phyloP scores from a whole-genome alignment of 1,140 invertebrate species.

The Hormaphis cornu region DNA sequence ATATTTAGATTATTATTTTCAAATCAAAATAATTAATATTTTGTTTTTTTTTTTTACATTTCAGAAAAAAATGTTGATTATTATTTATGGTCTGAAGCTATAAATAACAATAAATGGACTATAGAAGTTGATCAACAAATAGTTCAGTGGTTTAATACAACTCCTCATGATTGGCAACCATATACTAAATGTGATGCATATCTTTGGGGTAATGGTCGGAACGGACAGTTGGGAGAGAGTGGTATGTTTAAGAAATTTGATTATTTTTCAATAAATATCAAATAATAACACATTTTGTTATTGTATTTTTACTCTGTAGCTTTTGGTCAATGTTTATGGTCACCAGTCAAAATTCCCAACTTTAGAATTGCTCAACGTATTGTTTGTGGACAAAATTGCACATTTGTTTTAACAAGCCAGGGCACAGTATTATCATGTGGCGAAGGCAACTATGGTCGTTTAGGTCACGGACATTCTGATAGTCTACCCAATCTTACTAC shows the following conservation, averaged over 20 bases:
- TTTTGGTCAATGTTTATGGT: constrained; percentile 21
- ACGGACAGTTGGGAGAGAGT: constrained; percentile 55
- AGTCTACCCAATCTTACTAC: constrained; percentile 51
- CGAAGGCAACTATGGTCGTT: constrained; percentile 51
- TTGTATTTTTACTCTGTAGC: neutral
- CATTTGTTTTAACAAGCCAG: constrained; percentile 51
- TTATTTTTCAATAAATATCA: neutral
- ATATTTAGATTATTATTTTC: neutral
- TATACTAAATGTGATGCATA: constrained; percentile 55
- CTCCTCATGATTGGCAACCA: constrained; percentile 58
- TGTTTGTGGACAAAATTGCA: constrained; percentile 56
- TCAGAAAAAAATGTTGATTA: constrained; percentile 2
- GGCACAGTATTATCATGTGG: constrained; percentile 51
- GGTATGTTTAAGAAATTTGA: constrained; percentile 38
- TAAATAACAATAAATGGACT: constrained; percentile 49
- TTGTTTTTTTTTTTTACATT: neutral
- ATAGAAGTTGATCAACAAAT: constrained; percentile 53
- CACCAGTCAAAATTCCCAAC: constrained; percentile 2
- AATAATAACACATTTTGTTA: neutral
- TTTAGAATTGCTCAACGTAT: constrained; percentile 49
- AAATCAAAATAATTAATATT: neutral
- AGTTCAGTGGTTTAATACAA: constrained; percentile 53
- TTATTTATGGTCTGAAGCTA: constrained; percentile 39
- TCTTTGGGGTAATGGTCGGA: constrained; percentile 55
- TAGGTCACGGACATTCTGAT: constrained; percentile 54